Evolutionary conservation across 2,113 vertebrate genomes (phyloP), one percentile per base, ranked within the genome.

Genomic region (Labeo catla): DNA sequence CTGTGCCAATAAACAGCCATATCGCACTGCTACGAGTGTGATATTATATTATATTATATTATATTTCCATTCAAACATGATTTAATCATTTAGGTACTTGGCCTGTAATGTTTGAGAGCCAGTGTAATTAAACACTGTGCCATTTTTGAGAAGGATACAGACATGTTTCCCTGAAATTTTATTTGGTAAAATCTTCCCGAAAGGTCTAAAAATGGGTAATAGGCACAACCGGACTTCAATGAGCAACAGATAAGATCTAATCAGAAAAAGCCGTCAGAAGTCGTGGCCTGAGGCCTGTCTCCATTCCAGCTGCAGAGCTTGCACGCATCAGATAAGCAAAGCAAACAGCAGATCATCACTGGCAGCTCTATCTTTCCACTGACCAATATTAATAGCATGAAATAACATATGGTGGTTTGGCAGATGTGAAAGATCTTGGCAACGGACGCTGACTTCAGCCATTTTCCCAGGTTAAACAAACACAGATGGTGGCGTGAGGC

Each of bases 381-480:
- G 79, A 84, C 88, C 86, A 73, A 85, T 87, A 87, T 94, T 93
- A 94, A 92, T 89, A 88, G 81, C 36, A 50, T 68, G 91, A 92
- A 92, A 93, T 91, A 91, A 90, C 90, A 89, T 74, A 47, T 81
- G 70, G 88, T 84, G 88, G 74, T 91, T 90, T 89, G 63, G 86
- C 86, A 89, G 89, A 86, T 54, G 87, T 76, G 34, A 81, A 85
- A 91, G 91, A 85, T 89, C 90, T 86, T 19, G 77, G 88, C 90
- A 91, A 89, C 90, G 92, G 81, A 86, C 65, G 68, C 86, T 83
- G 86, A 78, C 73, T 23, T 54, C 59, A 88, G 92, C 92, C 90
- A 86, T 93, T 93, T 92, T 89, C 91, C 89, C 72, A 88, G 89
- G 90, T 93, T 95, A 90, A 92, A 92, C 87, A 93, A 93, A 94